Percentiles rank a stretch among this genome's conserved stretches.
Evolutionary conservation across 1,140 invertebrate genomes (phyloP).

Genomic region (Eciton burchellii): DNA sequence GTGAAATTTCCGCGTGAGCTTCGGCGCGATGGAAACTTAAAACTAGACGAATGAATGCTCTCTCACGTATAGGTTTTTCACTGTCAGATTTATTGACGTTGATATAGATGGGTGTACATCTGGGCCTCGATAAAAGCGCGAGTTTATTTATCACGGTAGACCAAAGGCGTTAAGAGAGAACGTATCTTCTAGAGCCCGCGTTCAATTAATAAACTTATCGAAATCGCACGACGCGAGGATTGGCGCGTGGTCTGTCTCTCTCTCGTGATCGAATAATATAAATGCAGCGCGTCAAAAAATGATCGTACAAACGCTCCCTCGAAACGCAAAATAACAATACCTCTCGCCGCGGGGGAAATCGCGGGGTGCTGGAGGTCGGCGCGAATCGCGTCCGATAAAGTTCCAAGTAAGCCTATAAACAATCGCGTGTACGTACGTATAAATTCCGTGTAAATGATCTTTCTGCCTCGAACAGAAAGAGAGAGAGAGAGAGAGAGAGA

Average conservation of each 20-base stretch:
- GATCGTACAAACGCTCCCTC: conserved; percentile 29
- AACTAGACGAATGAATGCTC: conserved; percentile 68
- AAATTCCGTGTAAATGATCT: neutral
- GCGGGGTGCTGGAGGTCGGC: conserved; percentile 20
- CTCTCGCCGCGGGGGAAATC: conserved; percentile 6
- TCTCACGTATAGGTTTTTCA: conserved; percentile 50
- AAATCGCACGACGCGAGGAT: conserved; percentile 28
- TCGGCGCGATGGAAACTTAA: conserved; percentile 49
- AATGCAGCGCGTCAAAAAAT: conserved; percentile 51
- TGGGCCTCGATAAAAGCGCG: conserved; percentile 63
- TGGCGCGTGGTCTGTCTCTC: conserved; percentile 5
- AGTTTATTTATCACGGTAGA: conserved; percentile 52
- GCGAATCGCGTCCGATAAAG: conserved; percentile 3
- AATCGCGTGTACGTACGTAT: neutral
- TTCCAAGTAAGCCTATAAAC: neutral
- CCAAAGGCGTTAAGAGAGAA: conserved; percentile 53
- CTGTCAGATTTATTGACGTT: conserved; percentile 73
- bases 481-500: too few relatives aligned
- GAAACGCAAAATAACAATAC: conserved; percentile 25
- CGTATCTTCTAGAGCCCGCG: conserved; percentile 47
- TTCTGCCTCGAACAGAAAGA: neutral
- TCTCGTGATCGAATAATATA: conserved; percentile 42
- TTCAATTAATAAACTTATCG: conserved; percentile 56
- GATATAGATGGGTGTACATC: conserved; percentile 69
- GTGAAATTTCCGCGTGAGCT: conserved; percentile 20